phyloP scores from a whole-genome alignment of 2,888 invertebrate genomes.

The Torymus auratus region DNA sequence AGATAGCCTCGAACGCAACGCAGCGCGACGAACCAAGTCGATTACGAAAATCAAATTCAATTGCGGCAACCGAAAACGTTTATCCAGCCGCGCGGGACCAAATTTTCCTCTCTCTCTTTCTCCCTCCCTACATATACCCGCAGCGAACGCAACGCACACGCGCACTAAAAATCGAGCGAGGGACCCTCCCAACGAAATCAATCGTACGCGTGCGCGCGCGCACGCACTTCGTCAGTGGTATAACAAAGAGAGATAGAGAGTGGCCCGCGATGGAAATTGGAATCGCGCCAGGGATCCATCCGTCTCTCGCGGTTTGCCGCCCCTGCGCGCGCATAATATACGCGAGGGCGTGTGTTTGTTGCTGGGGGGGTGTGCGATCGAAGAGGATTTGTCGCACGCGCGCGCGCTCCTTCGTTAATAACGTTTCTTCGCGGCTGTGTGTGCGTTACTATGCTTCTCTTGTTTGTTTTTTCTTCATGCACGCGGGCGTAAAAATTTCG shows the following conservation, averaged over 20 bases:
- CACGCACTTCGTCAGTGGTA: constrained; percentile 7
- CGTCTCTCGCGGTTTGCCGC: not conserved
- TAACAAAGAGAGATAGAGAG: too few relatives aligned
- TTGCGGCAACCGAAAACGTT: constrained; percentile 10
- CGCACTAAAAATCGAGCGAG: not conserved
- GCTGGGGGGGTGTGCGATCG: not conserved
- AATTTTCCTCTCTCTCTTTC: too few relatives aligned
- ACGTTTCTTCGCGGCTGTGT: not conserved
- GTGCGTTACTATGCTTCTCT: not conserved
- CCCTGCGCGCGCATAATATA: too few relatives aligned
- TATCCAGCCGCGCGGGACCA: not conserved
- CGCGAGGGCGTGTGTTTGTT: constrained; percentile 7
- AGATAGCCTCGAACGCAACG: not conserved
- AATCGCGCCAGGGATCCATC: constrained; percentile 17
- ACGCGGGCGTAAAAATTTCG: constrained; percentile 25
- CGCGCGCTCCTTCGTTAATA: constrained; percentile 21
- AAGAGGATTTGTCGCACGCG: constrained; percentile 8
- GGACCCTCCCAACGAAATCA: constrained; percentile 5
- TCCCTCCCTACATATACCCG: too few relatives aligned
- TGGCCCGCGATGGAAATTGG: constrained; percentile 18
- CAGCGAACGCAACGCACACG: not conserved
- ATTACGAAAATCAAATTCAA: constrained; percentile 29
- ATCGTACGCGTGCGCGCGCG: not conserved
- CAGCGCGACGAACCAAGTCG: not conserved
- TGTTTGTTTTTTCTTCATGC: constrained; percentile 31